Base-by-base conservation (phyloP, 1,140 invertebrate genomes). In the Aphelenchoides besseyi region DNA sequence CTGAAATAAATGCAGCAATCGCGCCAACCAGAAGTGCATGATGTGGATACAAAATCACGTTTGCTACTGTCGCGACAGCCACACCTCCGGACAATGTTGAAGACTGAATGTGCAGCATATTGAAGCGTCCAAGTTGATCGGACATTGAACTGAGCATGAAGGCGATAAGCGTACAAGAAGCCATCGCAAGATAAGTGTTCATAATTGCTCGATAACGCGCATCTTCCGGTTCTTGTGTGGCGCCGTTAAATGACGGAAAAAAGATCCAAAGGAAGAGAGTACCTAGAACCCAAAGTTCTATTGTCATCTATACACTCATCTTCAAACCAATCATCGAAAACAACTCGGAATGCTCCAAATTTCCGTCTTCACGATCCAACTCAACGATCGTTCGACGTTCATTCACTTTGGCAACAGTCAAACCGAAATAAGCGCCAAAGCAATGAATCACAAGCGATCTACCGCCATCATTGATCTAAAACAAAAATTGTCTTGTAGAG, bases 341-440 rank as follows among this genome's bases (percentile, higher is more conserved):
- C 37, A 83, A 67, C 85, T 85, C 77, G 12, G 68, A 71, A 53
- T 75, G 69, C 8, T 70, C 68, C 8, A 83, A 69, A 23, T 79
- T 74, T 28, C 83, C 75, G 2, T 81, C 84, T 53, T 75, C 55
- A n/a, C 63, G 70, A 66, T 84, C 82, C 12, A 77, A 54, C 53
- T 74, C 80, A 5, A 74, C 57, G 35, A 79, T 64, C 18, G 69
- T 66, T 9, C 37, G 70, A 23, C 70, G 33, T 8, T 76, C 74
- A 54, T 53, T 72, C 12, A 78, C 69, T 71, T 80, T 79, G 1
- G 76, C 74, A 5, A 61, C 77, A 29, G 78, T 67, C 16, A 78
- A 35, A 2, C 94, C 95, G 84, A 96, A 98, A 85, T 97, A 97
- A 23, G 94, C 94, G 0, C 95, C 95, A 83, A 97, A 97, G 0